A percentile compares a stretch with the other conserved stretches of the same genome.
These are phyloP conservation scores for Nothocercus julius DNA, from an alignment of 2,113 vertebrate genomes.

Conservation along the genomic window DNA sequence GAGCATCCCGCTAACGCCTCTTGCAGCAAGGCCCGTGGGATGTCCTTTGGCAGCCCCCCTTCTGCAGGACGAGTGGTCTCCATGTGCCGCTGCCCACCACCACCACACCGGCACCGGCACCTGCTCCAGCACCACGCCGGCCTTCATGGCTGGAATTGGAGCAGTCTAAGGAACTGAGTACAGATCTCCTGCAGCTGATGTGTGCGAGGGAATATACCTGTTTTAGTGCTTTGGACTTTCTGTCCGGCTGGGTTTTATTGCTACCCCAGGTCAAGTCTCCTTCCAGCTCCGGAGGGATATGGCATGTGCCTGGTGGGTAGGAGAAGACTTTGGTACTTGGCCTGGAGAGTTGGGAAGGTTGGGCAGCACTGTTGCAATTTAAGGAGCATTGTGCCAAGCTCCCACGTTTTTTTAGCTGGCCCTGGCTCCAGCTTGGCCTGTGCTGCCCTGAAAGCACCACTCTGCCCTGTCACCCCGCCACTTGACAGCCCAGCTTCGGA, in stretches of 20 bases:
- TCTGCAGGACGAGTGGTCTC: background rate
- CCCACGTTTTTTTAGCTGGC: background rate
- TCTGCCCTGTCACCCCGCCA: fast-evolving
- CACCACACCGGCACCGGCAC: background rate
- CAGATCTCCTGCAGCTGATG: background rate
- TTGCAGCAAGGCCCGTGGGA: fast-evolving
- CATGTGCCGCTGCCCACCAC: fast-evolving
- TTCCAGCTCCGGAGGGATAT: background rate
- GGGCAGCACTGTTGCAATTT: background rate
- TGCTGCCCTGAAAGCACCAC: background rate
- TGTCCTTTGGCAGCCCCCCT: fast-evolving
- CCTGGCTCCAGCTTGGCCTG: background rate
- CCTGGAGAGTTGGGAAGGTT: background rate
- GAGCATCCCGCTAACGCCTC: background rate
- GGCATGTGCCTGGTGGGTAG: fast-evolving
- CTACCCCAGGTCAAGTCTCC: background rate
- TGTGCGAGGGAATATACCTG: background rate
- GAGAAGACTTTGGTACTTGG: background rate
- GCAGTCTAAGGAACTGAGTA: background rate
- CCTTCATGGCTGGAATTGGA: background rate
- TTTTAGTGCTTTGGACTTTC: fast-evolving
- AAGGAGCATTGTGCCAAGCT: background rate
- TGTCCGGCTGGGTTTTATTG: background rate
- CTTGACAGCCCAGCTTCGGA: background rate
- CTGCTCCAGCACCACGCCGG: background rate